Percentiles rank a stretch among this genome's conserved stretches.
Conservation (phyloP, 1,140 invertebrate species). For the Hyphantria cunea region DNA sequence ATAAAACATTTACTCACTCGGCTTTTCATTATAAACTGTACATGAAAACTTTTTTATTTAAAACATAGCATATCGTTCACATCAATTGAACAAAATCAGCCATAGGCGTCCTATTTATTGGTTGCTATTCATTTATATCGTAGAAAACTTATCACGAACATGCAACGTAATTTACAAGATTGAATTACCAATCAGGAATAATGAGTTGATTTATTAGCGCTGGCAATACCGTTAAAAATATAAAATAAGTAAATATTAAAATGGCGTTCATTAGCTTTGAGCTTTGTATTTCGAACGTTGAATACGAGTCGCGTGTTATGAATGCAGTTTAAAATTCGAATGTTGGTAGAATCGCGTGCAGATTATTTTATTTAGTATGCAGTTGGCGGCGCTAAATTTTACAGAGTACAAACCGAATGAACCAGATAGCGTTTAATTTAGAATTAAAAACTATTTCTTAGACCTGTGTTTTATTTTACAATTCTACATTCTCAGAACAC, state of each 20-base stretch:
- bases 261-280: slow-evolving; percentile 32
- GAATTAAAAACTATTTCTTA: no score
- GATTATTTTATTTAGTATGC: slow-evolving; percentile 31
- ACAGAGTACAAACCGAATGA: slow-evolving; percentile 24
- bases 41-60: neutral
- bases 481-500: no score
- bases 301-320: slow-evolving; percentile 19
- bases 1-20: no score
- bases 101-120: slow-evolving; percentile 1
- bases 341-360: slow-evolving; percentile 39
- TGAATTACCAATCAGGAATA: slow-evolving; percentile 35
- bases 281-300: slow-evolving; percentile 23
- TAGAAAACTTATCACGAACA: neutral
- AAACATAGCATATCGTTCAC: slow-evolving; percentile 13
- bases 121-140: slow-evolving; percentile 18
- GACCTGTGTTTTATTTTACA: slow-evolving; percentile 4
- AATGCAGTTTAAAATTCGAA: slow-evolving; percentile 40
- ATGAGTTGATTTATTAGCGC: slow-evolving; percentile 30
- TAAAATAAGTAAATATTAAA: slow-evolving; percentile 19
- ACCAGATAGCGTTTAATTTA: slow-evolving; percentile 33
- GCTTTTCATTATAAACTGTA: neutral
- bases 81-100: neutral
- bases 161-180: slow-evolving; percentile 32
- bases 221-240: slow-evolving; percentile 15
- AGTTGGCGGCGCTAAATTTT: slow-evolving; percentile 15